Evolutionary conservation across 2,113 vertebrate species (phyloP), one percentile per base, ranked within the genome.

Genomic region (Lepus americanus): DNA sequence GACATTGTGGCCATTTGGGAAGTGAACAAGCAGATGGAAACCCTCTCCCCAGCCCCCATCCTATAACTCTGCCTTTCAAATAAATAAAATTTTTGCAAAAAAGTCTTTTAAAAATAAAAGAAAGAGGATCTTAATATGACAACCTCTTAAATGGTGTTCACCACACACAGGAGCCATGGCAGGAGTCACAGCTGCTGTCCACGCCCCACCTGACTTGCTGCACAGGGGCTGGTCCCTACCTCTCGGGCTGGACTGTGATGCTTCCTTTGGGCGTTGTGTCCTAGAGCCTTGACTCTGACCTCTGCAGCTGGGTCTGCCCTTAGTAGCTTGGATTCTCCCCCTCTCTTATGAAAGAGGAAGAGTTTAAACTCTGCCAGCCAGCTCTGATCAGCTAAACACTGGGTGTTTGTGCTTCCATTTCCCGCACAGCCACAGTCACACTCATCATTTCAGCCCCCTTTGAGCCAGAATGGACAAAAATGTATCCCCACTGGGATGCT

Each of bases 161-260:
- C 16, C 69, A 39, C 27, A 44, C 13, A 33, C 10, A 77, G 87
- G 25, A 81, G 44, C 23, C 27, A 8, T 27, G 66, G 44, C 22
- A 79, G 13, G 36, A 70, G 51, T 36, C 83, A 85, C 61, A 72
- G 82, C 8, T 36, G 31, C 59, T 78, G 16, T 72, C 69, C 29
- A 22, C 12, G 12, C 31, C 44, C 31, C n/a, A 29, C 12, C 0
- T 7, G 13, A 12, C 17, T 55, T 9, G 0, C 27, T 67, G 3
- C 11, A 1, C 4, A 14, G 13, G 3, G 5, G 1, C 33, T 29
- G 2, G 5, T 13, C 33, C 23, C 20, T 55, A n/a, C 31, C 83
- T 78, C 64, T 81, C 10, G 39, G 6, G 69, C 13, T n/a, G 8
- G 22, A 55, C 11, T 20, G 13, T 31, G 61, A 80, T 25, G 10